Percentiles rank a stretch among this genome's conserved stretches.
phyloP scores from a whole-genome alignment of 2,113 vertebrate genomes.

The Xenotilapia caudafasciata region DNA sequence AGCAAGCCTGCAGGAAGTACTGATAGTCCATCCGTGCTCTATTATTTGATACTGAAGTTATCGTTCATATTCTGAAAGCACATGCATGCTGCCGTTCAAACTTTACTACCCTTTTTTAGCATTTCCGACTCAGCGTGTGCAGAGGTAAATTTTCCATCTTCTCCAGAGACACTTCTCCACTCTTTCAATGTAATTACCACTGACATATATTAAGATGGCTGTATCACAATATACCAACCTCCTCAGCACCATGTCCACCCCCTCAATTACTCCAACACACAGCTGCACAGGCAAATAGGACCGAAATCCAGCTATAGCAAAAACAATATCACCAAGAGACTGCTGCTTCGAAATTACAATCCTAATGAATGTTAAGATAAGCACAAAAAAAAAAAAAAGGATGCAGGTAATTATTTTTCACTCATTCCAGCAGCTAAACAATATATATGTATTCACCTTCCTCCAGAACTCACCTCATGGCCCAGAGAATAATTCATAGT shows the following conservation, averaged over 20 bases:
- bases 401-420: constrained; percentile 17
- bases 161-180: neutral
- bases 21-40: constrained; percentile 2
- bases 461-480: constrained; percentile 40
- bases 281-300: neutral
- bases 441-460: neutral
- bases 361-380: constrained; percentile 22
- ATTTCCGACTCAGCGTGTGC: neutral
- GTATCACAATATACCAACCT: constrained; percentile 46
- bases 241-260: constrained; percentile 24
- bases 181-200: constrained; percentile 56
- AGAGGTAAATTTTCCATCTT: neutral
- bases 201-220: constrained; percentile 51
- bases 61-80: constrained; percentile 15
- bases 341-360: neutral
- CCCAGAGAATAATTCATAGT: constrained; percentile 46
- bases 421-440: constrained; percentile 9
- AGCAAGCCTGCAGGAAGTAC: neutral
- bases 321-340: neutral
- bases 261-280: constrained; percentile 26
- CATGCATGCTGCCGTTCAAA: constrained; percentile 1
- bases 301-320: neutral
- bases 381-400: neutral
- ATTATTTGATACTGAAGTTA: constrained; percentile 5
- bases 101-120: neutral